Evolutionary conservation across 2,113 vertebrate species (phyloP).

Genomic region (Pterophyllum scalare): DNA sequence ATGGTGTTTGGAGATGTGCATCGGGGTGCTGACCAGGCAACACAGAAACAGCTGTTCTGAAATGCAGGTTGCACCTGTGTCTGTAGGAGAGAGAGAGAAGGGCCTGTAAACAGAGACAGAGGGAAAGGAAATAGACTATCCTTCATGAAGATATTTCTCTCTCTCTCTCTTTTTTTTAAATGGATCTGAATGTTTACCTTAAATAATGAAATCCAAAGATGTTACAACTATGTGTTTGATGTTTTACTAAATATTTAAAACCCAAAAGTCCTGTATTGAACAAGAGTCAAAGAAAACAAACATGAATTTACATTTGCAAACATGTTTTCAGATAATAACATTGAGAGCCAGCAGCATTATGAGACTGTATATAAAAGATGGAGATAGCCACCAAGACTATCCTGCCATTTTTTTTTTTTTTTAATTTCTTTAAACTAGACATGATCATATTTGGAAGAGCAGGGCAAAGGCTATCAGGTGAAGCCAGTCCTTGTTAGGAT

Average conservation of each 20-base stretch:
- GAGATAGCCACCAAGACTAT: background rate
- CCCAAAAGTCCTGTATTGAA: background rate
- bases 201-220: slow-evolving; percentile 1
- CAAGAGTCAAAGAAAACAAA: background rate
- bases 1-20: background rate
- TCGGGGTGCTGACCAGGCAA: slow-evolving; percentile 28
- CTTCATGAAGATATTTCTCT: too few species aligned
- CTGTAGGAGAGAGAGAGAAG: background rate
- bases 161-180: background rate
- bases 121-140: background rate
- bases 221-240: background rate
- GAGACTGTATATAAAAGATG: slow-evolving; percentile 2
- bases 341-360: background rate
- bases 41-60: slow-evolving; percentile 56
- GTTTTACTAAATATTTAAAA: slow-evolving; percentile 8
- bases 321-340: background rate
- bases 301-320: background rate
- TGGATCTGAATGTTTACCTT: background rate
- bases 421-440: background rate
- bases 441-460: background rate
- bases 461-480: background rate
- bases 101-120: background rate
- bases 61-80: slow-evolving; percentile 60
- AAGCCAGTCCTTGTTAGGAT: background rate
- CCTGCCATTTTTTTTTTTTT: background rate